Conservation (phyloP, 2,797 vertebrate species). For the Anguilla megastoma region DNA sequence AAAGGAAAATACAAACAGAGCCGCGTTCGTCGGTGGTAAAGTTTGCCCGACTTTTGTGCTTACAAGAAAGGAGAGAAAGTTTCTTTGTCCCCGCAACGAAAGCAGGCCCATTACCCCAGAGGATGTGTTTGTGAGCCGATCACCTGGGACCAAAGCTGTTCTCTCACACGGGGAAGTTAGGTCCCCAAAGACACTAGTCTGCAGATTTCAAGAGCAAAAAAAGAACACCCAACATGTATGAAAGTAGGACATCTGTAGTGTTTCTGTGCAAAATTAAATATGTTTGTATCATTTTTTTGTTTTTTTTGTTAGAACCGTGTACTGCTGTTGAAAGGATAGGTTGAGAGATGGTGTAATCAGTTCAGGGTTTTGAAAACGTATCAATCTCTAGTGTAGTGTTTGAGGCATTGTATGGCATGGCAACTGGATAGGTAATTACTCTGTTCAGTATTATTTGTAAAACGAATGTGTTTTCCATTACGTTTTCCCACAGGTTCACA, state of each 20-base stretch:
- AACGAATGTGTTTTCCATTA: neutral
- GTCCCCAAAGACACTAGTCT: conserved; percentile 17
- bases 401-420: neutral
- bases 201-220: conserved; percentile 26
- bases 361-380: neutral
- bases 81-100: conserved; percentile 12
- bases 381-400: neutral
- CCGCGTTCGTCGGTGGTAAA: neutral
- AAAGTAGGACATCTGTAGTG: conserved; percentile 25
- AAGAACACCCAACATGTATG: neutral
- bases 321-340: neutral
- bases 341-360: neutral
- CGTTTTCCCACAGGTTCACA: neutral
- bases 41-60: conserved; percentile 25
- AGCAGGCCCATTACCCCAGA: conserved; percentile 14
- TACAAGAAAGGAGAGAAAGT: conserved; percentile 17
- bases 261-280: conserved; percentile 16
- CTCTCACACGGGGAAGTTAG: neutral
- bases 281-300: conserved; percentile 2
- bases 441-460: neutral
- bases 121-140: neutral
- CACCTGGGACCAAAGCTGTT: conserved; percentile 12
- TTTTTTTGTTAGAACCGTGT: neutral
- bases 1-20: neutral
- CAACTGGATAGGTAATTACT: neutral